These are phyloP conservation scores for Sesia apiformis DNA, from an alignment of 2,888 invertebrate species.

Conservation along the genomic window DNA sequence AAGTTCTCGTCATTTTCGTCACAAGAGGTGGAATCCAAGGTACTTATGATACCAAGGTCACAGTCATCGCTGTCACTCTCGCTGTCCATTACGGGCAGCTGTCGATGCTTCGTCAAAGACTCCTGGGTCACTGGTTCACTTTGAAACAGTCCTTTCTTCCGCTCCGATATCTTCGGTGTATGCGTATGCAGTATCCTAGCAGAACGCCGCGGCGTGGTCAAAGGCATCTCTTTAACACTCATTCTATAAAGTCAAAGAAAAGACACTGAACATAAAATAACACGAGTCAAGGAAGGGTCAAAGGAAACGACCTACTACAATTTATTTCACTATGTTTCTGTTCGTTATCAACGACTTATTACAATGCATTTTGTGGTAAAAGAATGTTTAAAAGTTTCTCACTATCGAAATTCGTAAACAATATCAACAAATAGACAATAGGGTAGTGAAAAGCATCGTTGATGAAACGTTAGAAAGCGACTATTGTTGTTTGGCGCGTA, in stretches of 20 bases:
- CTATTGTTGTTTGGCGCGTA: constrained; percentile 72
- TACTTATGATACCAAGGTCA: constrained; percentile 75
- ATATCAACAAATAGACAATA: too few relatives aligned
- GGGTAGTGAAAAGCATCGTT: too few relatives aligned
- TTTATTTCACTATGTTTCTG: too few relatives aligned
- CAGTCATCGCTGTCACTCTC: constrained; percentile 68
- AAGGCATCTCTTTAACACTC: constrained; percentile 35
- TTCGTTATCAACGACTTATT: too few relatives aligned
- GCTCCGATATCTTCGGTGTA: constrained; percentile 76
- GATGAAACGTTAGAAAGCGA: constrained; percentile 37
- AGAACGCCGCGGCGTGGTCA: constrained; percentile 56
- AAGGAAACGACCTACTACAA: too few relatives aligned
- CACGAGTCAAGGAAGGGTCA: too few relatives aligned
- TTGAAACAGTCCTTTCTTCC: constrained; percentile 78
- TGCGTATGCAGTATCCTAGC: constrained; percentile 47
- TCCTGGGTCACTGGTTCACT: constrained; percentile 31
- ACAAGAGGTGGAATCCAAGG: constrained; percentile 66
- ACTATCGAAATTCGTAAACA: too few relatives aligned
- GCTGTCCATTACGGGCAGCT: constrained; percentile 57
- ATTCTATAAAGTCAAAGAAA: constrained; percentile 4
- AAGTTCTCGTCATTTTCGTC: constrained; percentile 51
- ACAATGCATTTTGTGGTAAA: too few relatives aligned
- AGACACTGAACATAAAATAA: too few relatives aligned
- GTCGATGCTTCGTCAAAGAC: constrained; percentile 54
- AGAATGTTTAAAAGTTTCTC: too few relatives aligned